phyloP scores from a whole-genome alignment of 2,797 vertebrate species.

The Microhierax caerulescens region DNA sequence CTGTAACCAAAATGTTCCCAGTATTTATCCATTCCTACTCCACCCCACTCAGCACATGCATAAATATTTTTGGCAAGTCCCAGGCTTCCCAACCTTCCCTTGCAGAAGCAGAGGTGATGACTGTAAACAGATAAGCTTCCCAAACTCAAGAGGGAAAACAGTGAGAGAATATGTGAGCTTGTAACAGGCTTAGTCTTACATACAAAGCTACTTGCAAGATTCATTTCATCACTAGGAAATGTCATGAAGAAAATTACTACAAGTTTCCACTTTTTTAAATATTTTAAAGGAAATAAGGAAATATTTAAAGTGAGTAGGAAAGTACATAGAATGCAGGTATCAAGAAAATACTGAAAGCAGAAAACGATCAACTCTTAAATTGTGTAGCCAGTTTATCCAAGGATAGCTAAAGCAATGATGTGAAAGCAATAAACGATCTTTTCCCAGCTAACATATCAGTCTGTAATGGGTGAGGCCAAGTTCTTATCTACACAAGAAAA shows the following conservation, averaged over 20 bases:
- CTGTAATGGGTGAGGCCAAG: constrained; percentile 31
- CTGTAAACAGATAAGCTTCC: neutral
- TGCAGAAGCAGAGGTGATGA: neutral
- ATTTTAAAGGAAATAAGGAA: neutral
- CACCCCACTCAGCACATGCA: neutral
- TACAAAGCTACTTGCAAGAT: neutral
- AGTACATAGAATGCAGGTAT: neutral
- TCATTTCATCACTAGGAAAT: neutral
- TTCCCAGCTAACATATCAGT: constrained; percentile 57
- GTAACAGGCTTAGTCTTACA: neutral
- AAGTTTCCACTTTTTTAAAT: neutral
- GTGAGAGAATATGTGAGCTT: neutral
- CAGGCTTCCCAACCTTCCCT: neutral
- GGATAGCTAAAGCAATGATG: constrained; percentile 22
- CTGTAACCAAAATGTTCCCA: constrained; percentile 13
- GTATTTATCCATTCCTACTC: neutral
- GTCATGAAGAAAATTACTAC: neutral
- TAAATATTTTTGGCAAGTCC: neutral
- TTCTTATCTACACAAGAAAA: constrained; percentile 47
- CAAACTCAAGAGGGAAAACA: neutral
- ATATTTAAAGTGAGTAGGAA: neutral
- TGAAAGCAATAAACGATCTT: constrained; percentile 56
- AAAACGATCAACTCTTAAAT: neutral
- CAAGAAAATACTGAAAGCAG: neutral
- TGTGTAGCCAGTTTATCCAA: neutral